Conservation (phyloP, 1,140 invertebrate genomes). For the Drosophila azteca region DNA sequence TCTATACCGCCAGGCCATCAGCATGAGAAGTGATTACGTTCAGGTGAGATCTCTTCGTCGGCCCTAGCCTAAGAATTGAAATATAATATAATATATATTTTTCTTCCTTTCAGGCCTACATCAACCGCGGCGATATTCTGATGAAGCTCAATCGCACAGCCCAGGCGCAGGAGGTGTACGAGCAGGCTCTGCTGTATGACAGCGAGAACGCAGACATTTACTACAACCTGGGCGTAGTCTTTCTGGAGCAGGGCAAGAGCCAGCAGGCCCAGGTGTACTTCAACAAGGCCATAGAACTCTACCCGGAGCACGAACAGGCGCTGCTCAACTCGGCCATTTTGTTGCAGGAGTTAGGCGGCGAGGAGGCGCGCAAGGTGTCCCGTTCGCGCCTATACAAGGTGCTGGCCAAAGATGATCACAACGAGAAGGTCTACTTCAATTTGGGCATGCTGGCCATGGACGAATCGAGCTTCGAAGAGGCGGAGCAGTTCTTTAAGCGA, state of each 20-base stretch:
- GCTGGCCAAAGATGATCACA: constrained; percentile 90
- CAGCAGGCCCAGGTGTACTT: constrained; percentile 95
- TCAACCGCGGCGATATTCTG: constrained; percentile 97
- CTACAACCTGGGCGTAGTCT: constrained; percentile 98
- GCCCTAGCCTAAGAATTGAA: no score
- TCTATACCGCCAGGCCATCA: constrained; percentile 96
- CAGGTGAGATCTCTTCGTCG: constrained; percentile 16
- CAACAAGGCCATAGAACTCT: constrained; percentile 95
- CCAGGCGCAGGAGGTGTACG: constrained; percentile 97
- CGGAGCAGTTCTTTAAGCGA: constrained; percentile 94
- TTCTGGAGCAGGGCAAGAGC: constrained; percentile 95
- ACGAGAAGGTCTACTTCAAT: constrained; percentile 96
- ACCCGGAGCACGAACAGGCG: constrained; percentile 97
- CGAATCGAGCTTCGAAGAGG: constrained; percentile 93
- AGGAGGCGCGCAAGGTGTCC: constrained; percentile 90
- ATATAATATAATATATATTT: background rate
- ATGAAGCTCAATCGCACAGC: constrained; percentile 97
- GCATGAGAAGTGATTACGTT: constrained; percentile 98
- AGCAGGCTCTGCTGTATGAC: constrained; percentile 95
- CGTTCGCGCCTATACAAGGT: constrained; percentile 92
- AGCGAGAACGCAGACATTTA: constrained; percentile 98
- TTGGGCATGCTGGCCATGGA: constrained; percentile 98
- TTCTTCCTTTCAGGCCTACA: constrained; percentile 91
- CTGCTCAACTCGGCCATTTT: constrained; percentile 97
- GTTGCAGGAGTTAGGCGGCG: constrained; percentile 93